Base-by-base conservation (phyloP, 2,113 vertebrate species). In the Chauna torquata region DNA sequence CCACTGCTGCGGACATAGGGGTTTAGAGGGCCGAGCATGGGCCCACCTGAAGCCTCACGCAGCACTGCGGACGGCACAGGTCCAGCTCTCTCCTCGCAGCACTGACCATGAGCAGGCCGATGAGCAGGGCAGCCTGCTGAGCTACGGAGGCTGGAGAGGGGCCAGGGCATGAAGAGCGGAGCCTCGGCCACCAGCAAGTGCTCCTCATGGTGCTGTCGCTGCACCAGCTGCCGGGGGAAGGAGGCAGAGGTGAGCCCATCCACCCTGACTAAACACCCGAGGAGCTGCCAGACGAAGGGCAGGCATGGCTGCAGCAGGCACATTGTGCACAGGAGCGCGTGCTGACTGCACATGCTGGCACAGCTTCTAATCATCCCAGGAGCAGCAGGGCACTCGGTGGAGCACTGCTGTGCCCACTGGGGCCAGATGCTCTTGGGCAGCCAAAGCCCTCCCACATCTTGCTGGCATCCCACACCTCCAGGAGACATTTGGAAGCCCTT, bases 231-330 rank as follows among this genome's bases (percentile, higher is more conserved):
- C 16, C 0, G 4, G n/a, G 44, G 34, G 24, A 52, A 62, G 34
- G 42, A 38, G n/a, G 14, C 57, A 89, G 36, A 66, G 0, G 14
- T 4, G 7, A 91, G 58, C 34, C 47, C 42, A 52, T 9, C 15
- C 49, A 10, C 32, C 22, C 27, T 7, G 47, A n/a, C 54, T 2
- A 2, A 77, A 40, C 34, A 52, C 50, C 24, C 34, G 12, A 27
- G 50, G 45, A 57, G 15, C 70, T 42, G 64, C 42, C 72, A 62
- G 47, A 58, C 62, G 42, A 28, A 44, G 19, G 19, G 36, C n/a
- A 5, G 1, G 12, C 49, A 55, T 0, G 0, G 13, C n/a, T 0
- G 1, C 3, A n/a, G 1, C 44, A 1, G 2, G 81, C 61, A 83
- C 62, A 12, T 25, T 24, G 49, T 50, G 49, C 50, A 13, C 13